These are phyloP conservation scores for Lysiphlebus fabarum DNA, from an alignment of 1,140 invertebrate genomes.

Conservation along the genomic window DNA sequence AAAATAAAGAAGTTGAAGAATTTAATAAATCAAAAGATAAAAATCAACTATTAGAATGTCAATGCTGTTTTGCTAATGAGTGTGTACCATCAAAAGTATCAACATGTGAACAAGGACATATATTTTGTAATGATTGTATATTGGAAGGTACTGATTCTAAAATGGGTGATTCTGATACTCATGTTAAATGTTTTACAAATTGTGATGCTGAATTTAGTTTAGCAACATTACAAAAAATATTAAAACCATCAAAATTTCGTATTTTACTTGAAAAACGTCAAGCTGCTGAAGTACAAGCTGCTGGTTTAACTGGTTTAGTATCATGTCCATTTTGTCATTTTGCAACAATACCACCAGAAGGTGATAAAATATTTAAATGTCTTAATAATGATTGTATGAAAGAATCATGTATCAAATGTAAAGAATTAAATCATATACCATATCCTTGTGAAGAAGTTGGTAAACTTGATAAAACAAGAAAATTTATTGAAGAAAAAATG, in stretches of 20 bases:
- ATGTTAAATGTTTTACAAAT: constrained; percentile 55
- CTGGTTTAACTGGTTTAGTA: constrained; percentile 61
- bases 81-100: constrained; percentile 60
- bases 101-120: constrained; percentile 58
- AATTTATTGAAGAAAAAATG: constrained; percentile 65
- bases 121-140: constrained; percentile 63
- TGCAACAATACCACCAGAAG: constrained; percentile 58
- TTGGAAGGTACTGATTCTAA: constrained; percentile 51
- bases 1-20: constrained; percentile 38
- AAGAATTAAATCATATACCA: constrained; percentile 64
- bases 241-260: constrained; percentile 58
- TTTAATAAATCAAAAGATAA: constrained; percentile 41
- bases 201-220: constrained; percentile 54
- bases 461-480: constrained; percentile 57
- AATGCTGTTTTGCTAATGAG: constrained; percentile 62
- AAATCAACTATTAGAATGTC: constrained; percentile 45
- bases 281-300: constrained; percentile 60
- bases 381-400: constrained; percentile 65
- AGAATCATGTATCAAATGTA: constrained; percentile 64
- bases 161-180: constrained; percentile 57
- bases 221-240: constrained; percentile 52
- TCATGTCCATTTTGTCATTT: constrained; percentile 66
- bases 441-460: constrained; percentile 62
- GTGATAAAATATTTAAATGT: constrained; percentile 65
- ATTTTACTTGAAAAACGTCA: constrained; percentile 56